phyloP scores from a whole-genome alignment of 1,140 invertebrate genomes.

The Diachasma alloeum region DNA sequence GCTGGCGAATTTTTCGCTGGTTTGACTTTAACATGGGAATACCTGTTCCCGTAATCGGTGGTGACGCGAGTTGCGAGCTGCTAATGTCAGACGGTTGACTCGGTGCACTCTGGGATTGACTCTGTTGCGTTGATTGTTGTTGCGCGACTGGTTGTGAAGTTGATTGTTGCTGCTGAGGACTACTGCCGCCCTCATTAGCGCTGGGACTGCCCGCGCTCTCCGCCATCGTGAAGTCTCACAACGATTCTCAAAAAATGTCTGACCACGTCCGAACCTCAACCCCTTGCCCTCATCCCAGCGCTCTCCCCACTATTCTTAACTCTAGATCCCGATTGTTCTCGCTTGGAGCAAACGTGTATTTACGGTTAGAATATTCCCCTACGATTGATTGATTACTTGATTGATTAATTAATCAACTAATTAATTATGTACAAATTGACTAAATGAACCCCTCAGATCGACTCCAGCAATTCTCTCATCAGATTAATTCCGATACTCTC shows the following conservation, averaged over 20 bases:
- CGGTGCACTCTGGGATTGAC: slow-evolving; percentile 23
- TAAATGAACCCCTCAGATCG: background rate
- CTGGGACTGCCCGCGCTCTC: slow-evolving; percentile 59
- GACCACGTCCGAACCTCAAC: background rate
- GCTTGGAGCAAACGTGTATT: background rate
- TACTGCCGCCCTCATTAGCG: slow-evolving; percentile 46
- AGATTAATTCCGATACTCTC: background rate
- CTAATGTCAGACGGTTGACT: slow-evolving; percentile 60
- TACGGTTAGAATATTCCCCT: background rate
- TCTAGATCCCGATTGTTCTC: background rate
- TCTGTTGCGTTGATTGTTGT: slow-evolving; percentile 36
- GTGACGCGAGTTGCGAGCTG: slow-evolving; percentile 61
- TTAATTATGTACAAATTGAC: slow-evolving; percentile 23
- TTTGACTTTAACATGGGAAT: slow-evolving; percentile 27
- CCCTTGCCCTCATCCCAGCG: background rate
- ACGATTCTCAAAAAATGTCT: background rate
- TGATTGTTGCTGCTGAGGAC: slow-evolving; percentile 47
- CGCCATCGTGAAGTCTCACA: slow-evolving; percentile 45
- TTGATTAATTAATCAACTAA: background rate
- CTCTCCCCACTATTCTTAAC: too few species aligned
- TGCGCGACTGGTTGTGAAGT: slow-evolving; percentile 28
- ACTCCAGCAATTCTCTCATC: background rate
- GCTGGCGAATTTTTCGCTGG: too few species aligned
- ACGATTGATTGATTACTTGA: background rate
- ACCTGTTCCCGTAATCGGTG: slow-evolving; percentile 65